A percentile compares a stretch with the other conserved stretches of the same genome.
Evolutionary conservation across 53 echinoderm and acorn worm species (phyloP).

Genomic region (Temnopleurus reevesii): DNA sequence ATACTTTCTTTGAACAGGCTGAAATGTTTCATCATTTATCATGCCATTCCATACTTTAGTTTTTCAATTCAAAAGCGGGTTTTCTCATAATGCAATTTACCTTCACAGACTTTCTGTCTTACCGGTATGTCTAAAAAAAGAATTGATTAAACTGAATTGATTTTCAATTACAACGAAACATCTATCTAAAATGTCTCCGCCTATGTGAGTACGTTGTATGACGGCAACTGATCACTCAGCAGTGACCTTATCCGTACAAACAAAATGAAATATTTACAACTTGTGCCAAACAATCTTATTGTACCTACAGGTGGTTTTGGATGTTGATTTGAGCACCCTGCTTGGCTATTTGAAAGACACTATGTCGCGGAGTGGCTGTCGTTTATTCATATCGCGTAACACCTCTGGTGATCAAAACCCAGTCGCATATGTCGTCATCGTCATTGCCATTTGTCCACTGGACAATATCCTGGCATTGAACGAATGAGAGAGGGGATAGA

Average conservation of each 20-base stretch:
- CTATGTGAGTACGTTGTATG: neutral
- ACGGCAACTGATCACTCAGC: neutral
- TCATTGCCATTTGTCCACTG: neutral
- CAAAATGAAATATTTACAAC: constrained; percentile 24
- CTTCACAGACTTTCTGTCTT: too few species aligned
- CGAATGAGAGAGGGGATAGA: neutral
- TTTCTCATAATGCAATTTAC: too few species aligned
- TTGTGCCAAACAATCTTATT: neutral
- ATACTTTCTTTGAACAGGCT: too few species aligned
- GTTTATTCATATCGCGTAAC: constrained; percentile 3
- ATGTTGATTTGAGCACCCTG: neutral
- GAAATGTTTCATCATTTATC: too few species aligned
- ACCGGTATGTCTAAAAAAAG: too few species aligned
- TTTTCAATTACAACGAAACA: neutral
- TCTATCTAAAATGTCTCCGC: neutral
- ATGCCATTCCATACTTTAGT: too few species aligned
- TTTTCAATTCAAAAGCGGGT: too few species aligned
- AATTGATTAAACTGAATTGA: too few species aligned
- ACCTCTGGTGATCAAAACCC: constrained; percentile 20
- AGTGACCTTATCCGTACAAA: neutral
- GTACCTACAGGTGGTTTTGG: constrained; percentile 16
- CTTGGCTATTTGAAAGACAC: neutral
- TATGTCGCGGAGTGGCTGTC: neutral
- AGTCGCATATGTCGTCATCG: neutral
- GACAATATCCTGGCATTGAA: neutral